Evolutionary conservation across 2,888 invertebrate genomes (phyloP).

Genomic region (Coelinius sp.): DNA sequence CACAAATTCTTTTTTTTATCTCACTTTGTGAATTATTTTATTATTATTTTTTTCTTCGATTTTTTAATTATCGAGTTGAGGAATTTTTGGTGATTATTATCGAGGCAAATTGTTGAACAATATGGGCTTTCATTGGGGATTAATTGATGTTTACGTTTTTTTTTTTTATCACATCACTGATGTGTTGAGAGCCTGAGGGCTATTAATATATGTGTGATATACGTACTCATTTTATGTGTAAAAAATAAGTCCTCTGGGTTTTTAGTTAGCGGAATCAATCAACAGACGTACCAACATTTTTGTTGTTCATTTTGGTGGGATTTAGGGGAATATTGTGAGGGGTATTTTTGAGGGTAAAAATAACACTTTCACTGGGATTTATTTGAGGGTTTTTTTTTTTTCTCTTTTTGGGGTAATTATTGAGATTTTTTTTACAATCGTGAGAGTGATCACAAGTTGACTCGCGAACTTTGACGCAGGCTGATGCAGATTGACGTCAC

Average conservation of each 20-base stretch:
- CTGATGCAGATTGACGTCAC: conserved; percentile 54
- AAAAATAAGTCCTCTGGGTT: conserved; percentile 55
- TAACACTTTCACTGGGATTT: background rate
- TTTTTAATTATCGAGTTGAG: background rate
- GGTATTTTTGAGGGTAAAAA: too few relatives aligned
- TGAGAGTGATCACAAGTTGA: background rate
- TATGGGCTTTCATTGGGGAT: background rate
- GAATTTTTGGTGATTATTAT: conserved; percentile 56
- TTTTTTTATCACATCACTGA: conserved; percentile 26
- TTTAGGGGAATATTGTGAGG: background rate
- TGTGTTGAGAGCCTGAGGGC: conserved; percentile 38
- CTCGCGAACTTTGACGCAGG: conserved; percentile 18
- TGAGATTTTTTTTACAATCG: background rate
- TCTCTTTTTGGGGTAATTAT: background rate
- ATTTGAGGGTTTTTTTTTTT: background rate
- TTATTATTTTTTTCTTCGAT: background rate
- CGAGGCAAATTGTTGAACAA: too few relatives aligned
- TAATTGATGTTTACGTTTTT: conserved; percentile 59
- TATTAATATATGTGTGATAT: conserved; percentile 50
- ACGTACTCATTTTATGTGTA: conserved; percentile 55
- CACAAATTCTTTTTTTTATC: conserved; percentile 22
- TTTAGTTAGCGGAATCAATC: conserved; percentile 61
- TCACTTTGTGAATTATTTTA: background rate
- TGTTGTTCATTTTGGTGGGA: background rate
- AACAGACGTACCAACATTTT: conserved; percentile 58